Base-by-base conservation (phyloP, 1,140 invertebrate genomes). In the Drosophila erecta region DNA sequence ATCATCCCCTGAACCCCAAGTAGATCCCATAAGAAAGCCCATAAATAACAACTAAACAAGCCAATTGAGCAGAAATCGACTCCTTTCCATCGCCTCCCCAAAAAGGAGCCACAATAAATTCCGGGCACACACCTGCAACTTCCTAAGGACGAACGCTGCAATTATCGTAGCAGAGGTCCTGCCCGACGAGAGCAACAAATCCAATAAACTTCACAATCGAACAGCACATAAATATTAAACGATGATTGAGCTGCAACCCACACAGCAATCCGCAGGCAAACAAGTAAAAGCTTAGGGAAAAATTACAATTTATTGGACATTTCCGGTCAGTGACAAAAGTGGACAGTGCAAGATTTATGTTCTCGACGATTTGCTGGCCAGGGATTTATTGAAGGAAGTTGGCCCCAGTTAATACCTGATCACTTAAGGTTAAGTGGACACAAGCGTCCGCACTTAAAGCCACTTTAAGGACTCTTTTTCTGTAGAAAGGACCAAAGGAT, bases 301-400 rank as follows among this genome's bases (percentile, higher is more conserved):
- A 89, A 89, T 87, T 90, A 89, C 79, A 89, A 89, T 89, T 89
- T 89, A 89, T 89, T 89, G 84, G 76, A 80, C 85, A 78, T 89
- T 89, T 89, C 85, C 84, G 85, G 80, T 17, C 56, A 71, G 66
- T 77, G 76, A 80, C 84, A 84, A 76, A 87, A 86, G 65, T 78
- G 84, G 84, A 89, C 84, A 89, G 41, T 67, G 41, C 69, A 89
- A 89, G 84, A 89, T 89, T 89, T 89, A 89, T 89, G 84, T 35
- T 54, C 43, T 58, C 55, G 44, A 76, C 83, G 83, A 86, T 56
- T 86, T 81, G 49, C 66, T 79, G 51, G 37, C 35, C n/a, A 4
- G 38, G 35, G 46, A 76, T 83, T 86, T 86, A 83, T 89, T 66
- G 66, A 22, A 46, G 50, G 20, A 33, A 43, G 43, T 33, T 47